A percentile compares a stretch with the other conserved stretches of the same genome.
Conservation (phyloP, 2,797 vertebrate genomes). For the Danio tinwini region DNA sequence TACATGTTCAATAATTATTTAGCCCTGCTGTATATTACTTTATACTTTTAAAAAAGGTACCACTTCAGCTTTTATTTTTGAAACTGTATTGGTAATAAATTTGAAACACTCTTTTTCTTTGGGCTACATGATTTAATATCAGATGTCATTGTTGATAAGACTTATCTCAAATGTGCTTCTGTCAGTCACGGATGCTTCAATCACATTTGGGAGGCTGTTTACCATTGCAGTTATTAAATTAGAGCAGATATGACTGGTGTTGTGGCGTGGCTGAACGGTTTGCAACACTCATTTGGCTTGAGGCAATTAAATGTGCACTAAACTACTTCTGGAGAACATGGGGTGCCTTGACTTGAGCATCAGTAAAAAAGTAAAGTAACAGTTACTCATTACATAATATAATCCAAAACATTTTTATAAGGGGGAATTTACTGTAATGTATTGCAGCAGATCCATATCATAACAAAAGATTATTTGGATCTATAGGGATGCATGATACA, state of each 20-base stretch:
- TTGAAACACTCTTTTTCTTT: not conserved
- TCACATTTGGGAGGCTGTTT: conserved; percentile 17
- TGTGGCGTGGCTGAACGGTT: not conserved
- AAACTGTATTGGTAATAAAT: not conserved
- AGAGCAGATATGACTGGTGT: conserved; percentile 16
- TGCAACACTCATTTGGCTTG: not conserved
- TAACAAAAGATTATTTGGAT: not conserved
- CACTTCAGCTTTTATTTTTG: no score
- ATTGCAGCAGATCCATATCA: not conserved
- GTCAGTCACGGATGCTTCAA: not conserved
- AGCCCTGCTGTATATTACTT: no score
- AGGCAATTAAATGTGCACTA: not conserved
- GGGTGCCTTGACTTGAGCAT: not conserved
- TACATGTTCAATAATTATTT: no score
- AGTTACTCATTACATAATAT: not conserved
- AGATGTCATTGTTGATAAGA: conserved; percentile 25
- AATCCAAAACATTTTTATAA: not conserved
- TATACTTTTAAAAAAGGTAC: no score
- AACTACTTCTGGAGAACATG: not conserved
- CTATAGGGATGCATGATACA: not conserved
- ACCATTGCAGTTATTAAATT: conserved; percentile 17
- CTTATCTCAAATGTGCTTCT: conserved; percentile 30
- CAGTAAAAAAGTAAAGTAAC: not conserved
- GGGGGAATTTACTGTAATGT: not conserved
- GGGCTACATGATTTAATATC: conserved; percentile 13